These are phyloP conservation scores for Archips xylosteana DNA, from an alignment of 2,888 invertebrate species.

Conservation along the genomic window DNA sequence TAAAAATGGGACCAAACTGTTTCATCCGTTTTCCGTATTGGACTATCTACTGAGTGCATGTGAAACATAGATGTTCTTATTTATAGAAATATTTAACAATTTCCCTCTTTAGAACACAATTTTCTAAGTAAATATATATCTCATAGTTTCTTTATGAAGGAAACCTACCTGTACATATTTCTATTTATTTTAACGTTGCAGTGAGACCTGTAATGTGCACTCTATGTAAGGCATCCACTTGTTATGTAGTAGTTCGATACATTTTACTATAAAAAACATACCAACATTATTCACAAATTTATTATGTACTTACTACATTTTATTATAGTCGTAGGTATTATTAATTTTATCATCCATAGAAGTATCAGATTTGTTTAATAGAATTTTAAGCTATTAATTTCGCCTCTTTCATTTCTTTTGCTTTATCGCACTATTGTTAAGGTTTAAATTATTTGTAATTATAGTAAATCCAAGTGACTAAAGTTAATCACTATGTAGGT, in stretches of 20 bases:
- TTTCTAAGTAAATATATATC: background rate
- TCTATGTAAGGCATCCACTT: conserved; percentile 53
- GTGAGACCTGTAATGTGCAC: conserved; percentile 52
- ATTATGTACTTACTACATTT: conserved; percentile 26
- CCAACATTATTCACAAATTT: background rate
- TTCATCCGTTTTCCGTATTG: background rate
- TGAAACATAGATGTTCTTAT: background rate
- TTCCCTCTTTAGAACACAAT: background rate
- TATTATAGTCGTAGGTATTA: conserved; percentile 29
- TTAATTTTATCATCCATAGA: conserved; percentile 55
- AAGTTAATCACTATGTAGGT: conserved; percentile 51
- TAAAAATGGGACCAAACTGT: background rate
- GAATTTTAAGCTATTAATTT: conserved; percentile 61
- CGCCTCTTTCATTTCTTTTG: conserved; percentile 65
- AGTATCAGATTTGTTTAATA: conserved; percentile 61
- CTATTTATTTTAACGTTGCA: conserved; percentile 32
- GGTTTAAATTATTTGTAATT: conserved; percentile 48
- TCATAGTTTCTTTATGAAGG: conserved; percentile 5
- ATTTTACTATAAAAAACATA: conserved; percentile 2
- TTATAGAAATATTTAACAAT: background rate
- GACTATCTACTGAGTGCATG: background rate
- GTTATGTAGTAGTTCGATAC: conserved; percentile 49
- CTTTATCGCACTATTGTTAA: conserved; percentile 63
- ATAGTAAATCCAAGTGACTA: conserved; percentile 46
- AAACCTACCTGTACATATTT: conserved; percentile 34